Conservation (phyloP, 2,888 invertebrate genomes). For the Antheraea yamamai region DNA sequence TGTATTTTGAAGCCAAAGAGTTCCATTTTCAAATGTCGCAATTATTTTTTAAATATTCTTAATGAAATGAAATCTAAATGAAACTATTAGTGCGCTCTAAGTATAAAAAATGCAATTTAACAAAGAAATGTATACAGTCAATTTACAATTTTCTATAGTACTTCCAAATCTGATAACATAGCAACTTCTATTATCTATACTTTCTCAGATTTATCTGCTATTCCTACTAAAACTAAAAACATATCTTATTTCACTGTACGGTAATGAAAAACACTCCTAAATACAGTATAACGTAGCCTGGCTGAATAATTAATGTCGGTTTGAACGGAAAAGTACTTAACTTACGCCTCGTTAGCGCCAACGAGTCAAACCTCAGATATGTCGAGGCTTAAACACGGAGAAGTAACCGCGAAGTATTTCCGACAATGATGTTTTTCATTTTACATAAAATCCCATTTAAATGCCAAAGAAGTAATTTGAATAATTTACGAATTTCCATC, state of each 20-base stretch:
- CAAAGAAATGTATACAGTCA: background rate
- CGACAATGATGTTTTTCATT: background rate
- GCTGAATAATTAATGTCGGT: conserved; percentile 46
- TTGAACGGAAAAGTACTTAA: conserved; percentile 28
- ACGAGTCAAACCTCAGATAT: conserved; percentile 12
- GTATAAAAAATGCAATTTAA: too few relatives aligned
- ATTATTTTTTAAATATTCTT: too few relatives aligned
- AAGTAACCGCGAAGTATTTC: background rate
- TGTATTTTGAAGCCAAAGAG: too few relatives aligned
- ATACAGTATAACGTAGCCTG: conserved; percentile 29
- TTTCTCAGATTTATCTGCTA: background rate
- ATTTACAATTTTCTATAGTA: background rate
- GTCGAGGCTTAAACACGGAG: background rate
- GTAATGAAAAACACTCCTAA: background rate
- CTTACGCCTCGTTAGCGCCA: conserved; percentile 38
- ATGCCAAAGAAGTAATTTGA: background rate
- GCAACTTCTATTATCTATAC: background rate
- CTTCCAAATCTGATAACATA: background rate
- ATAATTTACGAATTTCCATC: background rate
- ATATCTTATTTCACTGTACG: background rate
- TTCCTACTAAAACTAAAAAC: background rate
- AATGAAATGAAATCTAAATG: too few relatives aligned
- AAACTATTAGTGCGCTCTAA: too few relatives aligned
- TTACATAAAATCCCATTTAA: background rate
- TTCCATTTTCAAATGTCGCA: too few relatives aligned